Conservation (phyloP, 1,140 invertebrate species). For the Ceratosolen solmsi region DNA sequence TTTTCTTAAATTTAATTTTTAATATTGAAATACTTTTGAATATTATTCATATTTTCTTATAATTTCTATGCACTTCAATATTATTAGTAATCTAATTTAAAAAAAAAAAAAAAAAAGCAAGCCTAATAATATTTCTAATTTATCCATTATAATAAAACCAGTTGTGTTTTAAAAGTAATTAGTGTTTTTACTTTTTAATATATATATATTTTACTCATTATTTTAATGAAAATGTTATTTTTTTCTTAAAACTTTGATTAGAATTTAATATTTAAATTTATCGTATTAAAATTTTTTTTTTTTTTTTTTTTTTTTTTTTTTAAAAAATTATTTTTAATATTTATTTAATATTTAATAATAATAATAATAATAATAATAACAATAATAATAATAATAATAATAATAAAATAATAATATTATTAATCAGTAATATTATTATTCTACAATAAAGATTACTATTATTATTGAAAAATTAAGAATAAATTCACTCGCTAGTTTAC, state of each 20-base stretch:
- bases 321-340: background rate
- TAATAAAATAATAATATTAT: background rate
- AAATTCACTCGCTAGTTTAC: background rate
- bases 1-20: conserved; percentile 13
- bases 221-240: background rate
- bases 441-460: background rate
- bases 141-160: conserved; percentile 5
- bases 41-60: background rate
- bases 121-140: background rate
- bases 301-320: background rate
- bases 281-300: background rate
- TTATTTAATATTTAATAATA: background rate
- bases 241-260: background rate
- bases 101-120: background rate
- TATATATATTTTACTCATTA: background rate
- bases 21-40: background rate
- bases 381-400: background rate
- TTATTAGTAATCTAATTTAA: background rate
- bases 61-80: conserved; percentile 13
- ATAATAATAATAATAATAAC: background rate
- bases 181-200: background rate
- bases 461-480: background rate
- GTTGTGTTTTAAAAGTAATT: background rate
- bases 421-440: background rate
- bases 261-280: conserved; percentile 7